Base-by-base conservation (phyloP, 2,797 vertebrate species). In the Protosalanx chinensis region DNA sequence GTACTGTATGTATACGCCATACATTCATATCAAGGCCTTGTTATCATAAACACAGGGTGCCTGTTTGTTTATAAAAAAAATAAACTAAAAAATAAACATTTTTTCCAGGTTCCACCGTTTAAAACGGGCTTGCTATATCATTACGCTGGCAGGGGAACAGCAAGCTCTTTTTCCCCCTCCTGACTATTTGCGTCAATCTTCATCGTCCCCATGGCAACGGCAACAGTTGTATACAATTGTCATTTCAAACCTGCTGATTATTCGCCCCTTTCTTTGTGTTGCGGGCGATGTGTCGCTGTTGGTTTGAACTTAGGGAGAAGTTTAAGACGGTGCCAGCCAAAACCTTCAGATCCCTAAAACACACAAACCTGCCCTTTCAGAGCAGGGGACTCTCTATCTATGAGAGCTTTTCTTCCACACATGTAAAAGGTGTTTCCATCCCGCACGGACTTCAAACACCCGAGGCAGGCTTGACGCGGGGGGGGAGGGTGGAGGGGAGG, bases 171-270 rank as follows among this genome's bases (percentile, higher is more conserved):
- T 62, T 77, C 67, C 71, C 69, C 68, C 30, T 58, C 60, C 64
- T 51, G 12, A 72, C 74, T 79, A 56, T 75, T 78, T 84, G 66
- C 74, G 68, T 79, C 72, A 85, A 76, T 76, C 64, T 72, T 67
- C 16, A 4, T 82, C 72, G 71, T 75, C 72, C 20, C 75, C 62
- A 61, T 76, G 57, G 53, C 74, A 79, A 59, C 75, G 37, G 68
- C 57, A 64, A 76, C 61, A 41, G 49, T 66, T 72, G 12, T 64
- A 74, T 81, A 72, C 37, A 72, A 56, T 35, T 56, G 57, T 71
- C 56, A 56, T 69, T 37, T 71, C 74, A 67, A 77, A 79, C 73
- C 29, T 65, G 67, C 16, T 67, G 56, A 59, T 62, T 20, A 6
- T 18, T 70, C n/a, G 12, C 49, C 18, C 32, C 70, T 57, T n/a